Base-by-base conservation (phyloP, 2,113 vertebrate species). In the Triplophysa rosa region DNA sequence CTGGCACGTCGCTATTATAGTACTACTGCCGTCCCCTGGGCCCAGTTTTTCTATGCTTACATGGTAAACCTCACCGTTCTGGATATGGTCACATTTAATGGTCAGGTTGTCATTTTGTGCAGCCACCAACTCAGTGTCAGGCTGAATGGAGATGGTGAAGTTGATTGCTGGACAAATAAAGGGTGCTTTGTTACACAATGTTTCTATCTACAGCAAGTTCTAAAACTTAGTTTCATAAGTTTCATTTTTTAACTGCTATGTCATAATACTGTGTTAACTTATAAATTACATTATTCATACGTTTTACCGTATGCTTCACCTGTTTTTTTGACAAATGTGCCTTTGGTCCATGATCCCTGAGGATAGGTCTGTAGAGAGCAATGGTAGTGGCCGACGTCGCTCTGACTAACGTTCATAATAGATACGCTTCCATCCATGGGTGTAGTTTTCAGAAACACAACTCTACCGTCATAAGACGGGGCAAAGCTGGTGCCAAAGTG, bases 281-380 rank as follows among this genome's bases (percentile, higher is more conserved):
- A 42, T 12, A 33, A 33, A 33, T 45, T 10, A 45, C 42, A 45
- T 45, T 12, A 45, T 45, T 45, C 42, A 45, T 45, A 45, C 9
- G 42, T 45, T 12, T 45, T 45, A 21, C 2, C 10, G 19, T 8
- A 54, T 12, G 3, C 19, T 26, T 74, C 56, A 83, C 82, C 82
- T 78, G 9, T 26, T 69, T 87, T 85, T 37, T 91, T 63, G 73
- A 94, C 94, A 59, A 86, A 79, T 69, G 93, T 86, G 64, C 63
- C 59, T 52, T 87, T 95, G 80, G 87, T 87, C 92, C 93, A 94
- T 4, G 84, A 77, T 33, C 95, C 93, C 9, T 67, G 8, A 42
- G 93, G 90, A 69, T 94, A 95, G n/a, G 83, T 89, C 64, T 92
- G 86, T 45, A 94, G 77, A 0, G 87, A 92, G 67, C 93, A 97